phyloP scores from a whole-genome alignment of 1,140 invertebrate species.

The Muscidifurax raptorellus region DNA sequence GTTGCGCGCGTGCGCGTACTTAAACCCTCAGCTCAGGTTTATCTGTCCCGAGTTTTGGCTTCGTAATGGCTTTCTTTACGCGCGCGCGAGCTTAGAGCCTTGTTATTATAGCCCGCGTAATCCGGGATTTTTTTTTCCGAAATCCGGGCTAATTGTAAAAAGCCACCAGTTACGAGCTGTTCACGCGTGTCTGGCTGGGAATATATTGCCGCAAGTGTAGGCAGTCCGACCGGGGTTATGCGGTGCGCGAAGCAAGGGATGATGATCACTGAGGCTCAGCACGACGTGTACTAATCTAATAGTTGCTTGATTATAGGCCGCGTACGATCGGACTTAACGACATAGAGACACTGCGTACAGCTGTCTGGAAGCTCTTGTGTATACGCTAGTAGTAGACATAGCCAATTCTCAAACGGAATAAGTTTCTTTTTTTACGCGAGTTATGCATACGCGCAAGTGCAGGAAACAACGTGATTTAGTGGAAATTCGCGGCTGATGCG shows the following conservation, averaged over 20 bases:
- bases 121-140: neutral
- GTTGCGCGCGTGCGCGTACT: slow-evolving; percentile 47
- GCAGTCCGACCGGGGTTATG: neutral
- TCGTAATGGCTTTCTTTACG: slow-evolving; percentile 41
- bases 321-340: neutral
- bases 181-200: slow-evolving; percentile 47
- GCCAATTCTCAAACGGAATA: neutral
- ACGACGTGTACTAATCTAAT: slow-evolving; percentile 72
- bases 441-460: slow-evolving; percentile 39
- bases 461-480: neutral
- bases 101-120: neutral
- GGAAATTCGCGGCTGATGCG: neutral
- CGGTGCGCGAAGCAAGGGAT: slow-evolving; percentile 60
- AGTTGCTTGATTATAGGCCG: slow-evolving; percentile 75
- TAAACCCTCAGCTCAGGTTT: slow-evolving; percentile 52
- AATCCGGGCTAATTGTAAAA: too few species aligned
- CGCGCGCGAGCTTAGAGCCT: neutral
- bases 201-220: slow-evolving; percentile 72
- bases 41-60: slow-evolving; percentile 39
- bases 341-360: neutral
- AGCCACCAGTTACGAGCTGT: neutral
- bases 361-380: neutral
- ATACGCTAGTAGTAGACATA: neutral
- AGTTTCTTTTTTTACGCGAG: neutral
- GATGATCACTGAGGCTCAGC: slow-evolving; percentile 73